A percentile compares a stretch with the other conserved stretches of the same genome.
phyloP scores from a whole-genome alignment of 2,888 invertebrate genomes.

The Pediacus dermestoides region DNA sequence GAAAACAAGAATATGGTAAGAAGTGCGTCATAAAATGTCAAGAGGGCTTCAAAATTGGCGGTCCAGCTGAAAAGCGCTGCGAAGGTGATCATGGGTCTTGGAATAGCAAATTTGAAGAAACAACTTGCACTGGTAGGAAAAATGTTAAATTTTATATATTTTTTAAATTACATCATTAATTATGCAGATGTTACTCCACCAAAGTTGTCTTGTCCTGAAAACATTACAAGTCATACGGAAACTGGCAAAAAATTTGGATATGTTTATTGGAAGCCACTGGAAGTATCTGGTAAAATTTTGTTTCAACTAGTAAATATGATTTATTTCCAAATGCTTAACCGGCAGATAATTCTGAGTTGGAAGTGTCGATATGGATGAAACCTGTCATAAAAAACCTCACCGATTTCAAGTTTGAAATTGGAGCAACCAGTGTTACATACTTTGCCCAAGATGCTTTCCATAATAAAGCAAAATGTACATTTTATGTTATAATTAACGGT shows the following conservation, averaged over 20 bases:
- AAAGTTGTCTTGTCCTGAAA: conserved; percentile 55
- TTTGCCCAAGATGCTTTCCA: conserved; percentile 59
- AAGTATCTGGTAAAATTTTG: conserved; percentile 39
- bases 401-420: conserved; percentile 56
- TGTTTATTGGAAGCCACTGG: conserved; percentile 52
- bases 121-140: conserved; percentile 36
- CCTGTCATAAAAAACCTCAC: conserved; percentile 53
- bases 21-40: conserved; percentile 58
- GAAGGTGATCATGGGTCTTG: conserved; percentile 56
- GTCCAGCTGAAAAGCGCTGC: conserved; percentile 55
- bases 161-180: conserved; percentile 7
- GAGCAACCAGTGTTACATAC: conserved; percentile 58
- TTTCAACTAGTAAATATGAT: conserved; percentile 17
- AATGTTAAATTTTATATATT: conserved; percentile 23
- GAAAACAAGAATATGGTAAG: conserved; percentile 57
- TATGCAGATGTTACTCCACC: conserved; percentile 58
- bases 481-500: conserved; percentile 57
- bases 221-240: conserved; percentile 50
- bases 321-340: too few relatives aligned
- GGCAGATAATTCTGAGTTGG: conserved; percentile 58
- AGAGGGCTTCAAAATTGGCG: conserved; percentile 58
- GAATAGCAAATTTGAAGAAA: conserved; percentile 48
- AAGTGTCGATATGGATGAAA: conserved; percentile 56
- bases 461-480: conserved; percentile 60
- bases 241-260: conserved; percentile 54